These are phyloP conservation scores for Leptodactylus fallax DNA, from an alignment of 2,797 vertebrate genomes.

Conservation along the genomic window DNA sequence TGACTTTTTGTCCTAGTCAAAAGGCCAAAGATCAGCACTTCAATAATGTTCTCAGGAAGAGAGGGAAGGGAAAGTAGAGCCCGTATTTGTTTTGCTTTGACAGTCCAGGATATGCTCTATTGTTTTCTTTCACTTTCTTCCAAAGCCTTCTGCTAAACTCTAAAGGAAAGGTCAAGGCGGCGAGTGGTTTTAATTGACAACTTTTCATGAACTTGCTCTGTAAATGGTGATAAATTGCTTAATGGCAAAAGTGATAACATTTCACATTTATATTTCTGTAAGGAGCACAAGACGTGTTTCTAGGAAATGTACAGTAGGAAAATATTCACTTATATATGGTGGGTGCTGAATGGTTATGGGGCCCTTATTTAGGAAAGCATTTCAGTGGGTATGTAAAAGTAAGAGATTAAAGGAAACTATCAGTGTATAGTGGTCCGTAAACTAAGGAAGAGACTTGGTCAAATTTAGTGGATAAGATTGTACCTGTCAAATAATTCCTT, in stretches of 20 bases:
- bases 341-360: background rate
- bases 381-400: background rate
- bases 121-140: constrained; percentile 52
- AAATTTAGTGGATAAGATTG: no score
- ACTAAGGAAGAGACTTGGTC: background rate
- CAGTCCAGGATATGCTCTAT: constrained; percentile 64
- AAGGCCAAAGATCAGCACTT: constrained; percentile 73
- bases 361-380: background rate
- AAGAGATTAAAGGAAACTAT: background rate
- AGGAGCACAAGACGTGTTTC: background rate
- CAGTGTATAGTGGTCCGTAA: background rate
- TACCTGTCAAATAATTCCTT: no score
- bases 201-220: constrained; percentile 43
- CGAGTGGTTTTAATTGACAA: constrained; percentile 59
- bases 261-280: constrained; percentile 13
- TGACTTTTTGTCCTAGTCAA: constrained; percentile 68
- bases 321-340: background rate
- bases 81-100: constrained; percentile 68
- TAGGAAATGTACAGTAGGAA: background rate
- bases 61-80: constrained; percentile 72
- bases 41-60: constrained; percentile 75
- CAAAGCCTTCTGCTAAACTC: constrained; percentile 54
- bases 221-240: constrained; percentile 52
- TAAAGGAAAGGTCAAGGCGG: constrained; percentile 57
- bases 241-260: background rate